Conservation (phyloP, 2,888 invertebrate species). For the Baccha elongata region DNA sequence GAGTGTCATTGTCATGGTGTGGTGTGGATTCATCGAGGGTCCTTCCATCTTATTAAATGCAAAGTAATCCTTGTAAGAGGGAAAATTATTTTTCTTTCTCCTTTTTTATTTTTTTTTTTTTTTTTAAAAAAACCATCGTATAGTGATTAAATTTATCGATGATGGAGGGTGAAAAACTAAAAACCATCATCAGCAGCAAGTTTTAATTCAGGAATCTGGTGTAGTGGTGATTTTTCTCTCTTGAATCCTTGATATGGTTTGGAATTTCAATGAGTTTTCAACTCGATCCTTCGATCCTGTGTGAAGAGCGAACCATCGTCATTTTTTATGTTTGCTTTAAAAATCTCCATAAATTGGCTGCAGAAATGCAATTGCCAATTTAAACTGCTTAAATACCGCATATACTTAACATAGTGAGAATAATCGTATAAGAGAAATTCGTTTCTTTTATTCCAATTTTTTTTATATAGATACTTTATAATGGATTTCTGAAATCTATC, state of each 20-base stretch:
- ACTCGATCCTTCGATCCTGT: not conserved
- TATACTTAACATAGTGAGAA: slow-evolving; percentile 48
- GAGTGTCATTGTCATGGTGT: slow-evolving; percentile 33
- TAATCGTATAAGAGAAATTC: slow-evolving; percentile 49
- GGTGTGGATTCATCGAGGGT: slow-evolving; percentile 21
- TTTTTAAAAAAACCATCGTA: slow-evolving; percentile 2
- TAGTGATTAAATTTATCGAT: slow-evolving; percentile 48
- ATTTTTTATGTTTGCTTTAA: slow-evolving; percentile 13
- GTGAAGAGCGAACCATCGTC: slow-evolving; percentile 1
- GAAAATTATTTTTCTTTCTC: slow-evolving; percentile 13
- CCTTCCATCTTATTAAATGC: slow-evolving; percentile 54
- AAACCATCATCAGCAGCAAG: slow-evolving; percentile 25
- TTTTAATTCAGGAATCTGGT: slow-evolving; percentile 16
- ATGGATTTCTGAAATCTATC: slow-evolving; percentile 46
- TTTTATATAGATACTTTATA: not conserved
- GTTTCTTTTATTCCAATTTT: not conserved
- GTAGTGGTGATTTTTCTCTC: slow-evolving; percentile 13
- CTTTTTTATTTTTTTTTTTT: not conserved
- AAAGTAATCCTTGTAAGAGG: slow-evolving; percentile 42
- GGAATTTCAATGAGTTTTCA: slow-evolving; percentile 50
- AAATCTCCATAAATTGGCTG: slow-evolving; percentile 51
- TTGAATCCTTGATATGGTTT: slow-evolving; percentile 30
- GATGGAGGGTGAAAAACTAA: slow-evolving; percentile 2
- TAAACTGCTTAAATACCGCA: slow-evolving; percentile 63
- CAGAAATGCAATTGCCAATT: slow-evolving; percentile 67